Evolutionary conservation across 2,113 vertebrate genomes (phyloP).

Genomic region (Abramis brama): DNA sequence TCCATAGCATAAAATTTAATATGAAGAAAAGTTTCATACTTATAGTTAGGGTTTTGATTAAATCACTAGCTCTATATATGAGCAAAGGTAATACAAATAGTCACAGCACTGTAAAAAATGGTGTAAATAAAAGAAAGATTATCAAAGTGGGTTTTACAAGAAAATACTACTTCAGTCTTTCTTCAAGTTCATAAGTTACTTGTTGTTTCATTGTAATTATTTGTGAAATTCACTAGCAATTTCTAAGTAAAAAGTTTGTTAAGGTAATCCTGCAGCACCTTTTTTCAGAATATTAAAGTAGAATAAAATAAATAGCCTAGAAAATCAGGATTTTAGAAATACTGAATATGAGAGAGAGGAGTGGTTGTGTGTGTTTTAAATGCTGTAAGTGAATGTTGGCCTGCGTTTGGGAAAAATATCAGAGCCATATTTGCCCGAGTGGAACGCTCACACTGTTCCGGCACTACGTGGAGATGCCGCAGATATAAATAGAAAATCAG

Average conservation of each 20-base stretch:
- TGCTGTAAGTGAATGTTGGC: constrained; percentile 31
- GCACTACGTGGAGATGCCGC: constrained; percentile 46
- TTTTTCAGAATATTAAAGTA: too few relatives aligned
- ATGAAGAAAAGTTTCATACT: neutral
- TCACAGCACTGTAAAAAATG: too few relatives aligned
- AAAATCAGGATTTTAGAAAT: neutral
- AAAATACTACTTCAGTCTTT: too few relatives aligned
- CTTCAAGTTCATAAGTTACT: too few relatives aligned
- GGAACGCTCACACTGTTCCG: neutral
- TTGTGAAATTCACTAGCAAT: too few relatives aligned
- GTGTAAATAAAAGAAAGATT: too few relatives aligned
- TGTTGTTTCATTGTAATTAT: too few relatives aligned
- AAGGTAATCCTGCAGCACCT: too few relatives aligned
- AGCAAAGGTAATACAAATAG: neutral
- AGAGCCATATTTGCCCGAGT: constrained; percentile 51
- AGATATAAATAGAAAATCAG: constrained; percentile 55
- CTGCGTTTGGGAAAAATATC: constrained; percentile 43
- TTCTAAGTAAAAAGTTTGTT: too few relatives aligned
- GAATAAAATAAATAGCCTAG: neutral
- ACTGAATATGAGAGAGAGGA: neutral
- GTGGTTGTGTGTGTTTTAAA: neutral
- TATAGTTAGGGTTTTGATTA: neutral
- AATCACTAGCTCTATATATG: neutral
- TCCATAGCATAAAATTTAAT: too few relatives aligned
- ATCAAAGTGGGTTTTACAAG: too few relatives aligned